Evolutionary conservation across 2,113 vertebrate genomes (phyloP).

Genomic region (Tauraco erythrolophus): DNA sequence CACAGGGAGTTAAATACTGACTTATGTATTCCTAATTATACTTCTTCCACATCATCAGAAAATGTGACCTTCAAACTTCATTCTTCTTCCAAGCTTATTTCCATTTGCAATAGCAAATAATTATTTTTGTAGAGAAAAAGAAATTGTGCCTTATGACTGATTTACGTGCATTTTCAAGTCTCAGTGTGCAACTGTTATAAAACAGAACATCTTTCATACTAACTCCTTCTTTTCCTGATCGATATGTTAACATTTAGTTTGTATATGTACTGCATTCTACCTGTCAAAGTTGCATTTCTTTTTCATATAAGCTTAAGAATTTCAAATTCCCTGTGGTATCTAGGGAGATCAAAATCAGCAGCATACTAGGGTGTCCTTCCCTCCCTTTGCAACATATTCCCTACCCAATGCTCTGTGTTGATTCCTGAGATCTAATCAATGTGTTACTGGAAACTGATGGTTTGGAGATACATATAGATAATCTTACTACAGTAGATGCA

Average conservation of each 20-base stretch:
- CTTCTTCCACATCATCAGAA: not conserved
- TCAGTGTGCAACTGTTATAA: not conserved
- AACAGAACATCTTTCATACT: not conserved
- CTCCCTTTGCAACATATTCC: not conserved
- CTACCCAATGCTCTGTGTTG: not conserved
- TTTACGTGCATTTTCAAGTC: not conserved
- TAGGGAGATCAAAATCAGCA: not conserved
- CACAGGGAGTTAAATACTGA: not conserved
- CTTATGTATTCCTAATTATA: not conserved
- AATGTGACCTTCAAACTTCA: not conserved
- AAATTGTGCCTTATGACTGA: not conserved
- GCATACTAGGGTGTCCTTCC: not conserved
- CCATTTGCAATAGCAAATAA: not conserved
- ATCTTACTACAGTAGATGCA: not conserved
- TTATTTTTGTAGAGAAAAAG: not conserved
- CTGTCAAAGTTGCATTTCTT: not conserved
- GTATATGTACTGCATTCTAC: not conserved
- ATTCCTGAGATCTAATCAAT: not conserved
- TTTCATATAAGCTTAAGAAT: constrained; percentile 17
- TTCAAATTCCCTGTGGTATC: not conserved
- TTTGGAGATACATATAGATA: not conserved
- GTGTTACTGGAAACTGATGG: not conserved
- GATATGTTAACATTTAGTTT: not conserved
- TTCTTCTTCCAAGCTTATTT: not conserved
- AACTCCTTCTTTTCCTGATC: not conserved